These are phyloP conservation scores for Ophiodon elongatus DNA, from an alignment of 2,113 vertebrate genomes.

Conservation along the genomic window DNA sequence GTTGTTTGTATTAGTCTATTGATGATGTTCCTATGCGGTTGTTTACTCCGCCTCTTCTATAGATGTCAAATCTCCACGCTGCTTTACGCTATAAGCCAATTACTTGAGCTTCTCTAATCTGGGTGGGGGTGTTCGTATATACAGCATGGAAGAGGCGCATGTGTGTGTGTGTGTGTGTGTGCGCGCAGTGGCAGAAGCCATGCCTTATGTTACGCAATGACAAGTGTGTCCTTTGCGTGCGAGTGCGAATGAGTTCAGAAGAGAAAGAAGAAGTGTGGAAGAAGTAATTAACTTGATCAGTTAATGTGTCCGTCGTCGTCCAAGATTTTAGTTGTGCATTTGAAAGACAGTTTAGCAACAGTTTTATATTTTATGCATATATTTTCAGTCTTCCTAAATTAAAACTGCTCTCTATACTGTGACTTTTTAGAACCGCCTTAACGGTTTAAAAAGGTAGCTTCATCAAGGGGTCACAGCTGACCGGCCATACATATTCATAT, in stretches of 20 bases:
- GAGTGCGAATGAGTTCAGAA: not conserved
- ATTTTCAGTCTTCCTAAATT: not conserved
- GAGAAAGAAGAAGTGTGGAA: not conserved
- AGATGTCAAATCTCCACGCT: conserved; percentile 66
- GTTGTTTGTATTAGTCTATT: not conserved
- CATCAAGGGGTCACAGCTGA: not conserved
- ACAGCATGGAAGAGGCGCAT: conserved; percentile 14
- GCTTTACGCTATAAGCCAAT: conserved; percentile 72
- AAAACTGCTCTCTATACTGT: not conserved
- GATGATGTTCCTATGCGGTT: conserved; percentile 7
- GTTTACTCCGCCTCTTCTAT: conserved; percentile 42
- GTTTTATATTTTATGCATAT: not conserved
- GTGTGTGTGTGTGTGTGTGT: conserved; percentile 1
- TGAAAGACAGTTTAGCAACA: not conserved
- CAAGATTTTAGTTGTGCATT: not conserved
- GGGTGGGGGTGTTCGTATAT: conserved; percentile 24
- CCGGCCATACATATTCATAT: not conserved
- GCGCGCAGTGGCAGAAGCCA: not conserved
- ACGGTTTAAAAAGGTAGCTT: not conserved
- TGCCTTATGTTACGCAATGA: conserved; percentile 36
- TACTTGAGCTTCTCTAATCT: conserved; percentile 76
- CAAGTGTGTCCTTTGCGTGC: conserved; percentile 8
- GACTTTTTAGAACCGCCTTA: too few species aligned
- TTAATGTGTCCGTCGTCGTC: not conserved
- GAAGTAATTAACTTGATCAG: not conserved